Conservation (phyloP, 1,140 invertebrate species). For the Marisa cornuarietis region DNA sequence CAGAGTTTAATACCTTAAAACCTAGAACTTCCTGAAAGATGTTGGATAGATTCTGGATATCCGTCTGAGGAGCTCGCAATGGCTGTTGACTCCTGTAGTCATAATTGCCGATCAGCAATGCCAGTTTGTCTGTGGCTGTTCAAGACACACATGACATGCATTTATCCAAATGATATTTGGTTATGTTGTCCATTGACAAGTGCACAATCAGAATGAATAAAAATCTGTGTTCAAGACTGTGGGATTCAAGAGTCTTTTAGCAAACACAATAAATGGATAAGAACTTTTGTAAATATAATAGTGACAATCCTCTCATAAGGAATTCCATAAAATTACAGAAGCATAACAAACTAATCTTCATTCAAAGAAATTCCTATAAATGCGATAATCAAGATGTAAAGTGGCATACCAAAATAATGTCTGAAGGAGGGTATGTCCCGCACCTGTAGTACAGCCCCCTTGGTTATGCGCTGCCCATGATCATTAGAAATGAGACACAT, state of each 20-base stretch:
- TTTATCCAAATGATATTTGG: no score
- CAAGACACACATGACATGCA: no score
- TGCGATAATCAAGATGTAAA: neutral
- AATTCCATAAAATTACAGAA: no score
- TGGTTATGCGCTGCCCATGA: conserved; percentile 12
- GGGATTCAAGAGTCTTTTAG: no score
- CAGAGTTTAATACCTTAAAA: conserved; percentile 55
- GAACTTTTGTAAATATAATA: no score
- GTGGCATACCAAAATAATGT: conserved; percentile 4
- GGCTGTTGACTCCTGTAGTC: conserved; percentile 62
- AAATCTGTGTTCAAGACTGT: no score
- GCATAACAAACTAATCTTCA: no score
- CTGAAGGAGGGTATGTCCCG: conserved; percentile 2
- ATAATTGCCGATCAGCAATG: conserved; percentile 67
- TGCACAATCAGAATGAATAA: no score
- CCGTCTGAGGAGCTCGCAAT: conserved; percentile 63
- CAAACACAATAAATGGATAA: no score
- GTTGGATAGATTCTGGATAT: conserved; percentile 54
- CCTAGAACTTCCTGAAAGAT: conserved; percentile 55
- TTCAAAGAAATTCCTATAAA: no score
- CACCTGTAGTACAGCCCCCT: conserved; percentile 21
- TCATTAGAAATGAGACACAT: conserved; percentile 33
- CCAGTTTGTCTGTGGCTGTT: conserved; percentile 67
- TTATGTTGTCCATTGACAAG: no score
- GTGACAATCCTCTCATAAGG: no score